Conservation (phyloP, 2,888 invertebrate species). For the Selenia dentaria region DNA sequence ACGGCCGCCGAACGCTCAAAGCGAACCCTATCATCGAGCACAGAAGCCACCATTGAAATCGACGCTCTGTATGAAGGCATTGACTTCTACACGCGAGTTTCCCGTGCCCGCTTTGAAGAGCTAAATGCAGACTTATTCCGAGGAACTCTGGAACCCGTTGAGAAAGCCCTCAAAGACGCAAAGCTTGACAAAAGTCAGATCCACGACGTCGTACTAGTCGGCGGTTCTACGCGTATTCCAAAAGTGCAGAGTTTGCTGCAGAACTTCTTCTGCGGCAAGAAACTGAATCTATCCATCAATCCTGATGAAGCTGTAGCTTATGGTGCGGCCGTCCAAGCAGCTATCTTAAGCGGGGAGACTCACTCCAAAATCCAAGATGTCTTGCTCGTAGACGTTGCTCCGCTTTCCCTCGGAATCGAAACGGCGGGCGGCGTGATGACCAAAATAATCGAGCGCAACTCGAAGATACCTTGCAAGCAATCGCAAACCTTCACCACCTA, state of each 20-base stretch:
- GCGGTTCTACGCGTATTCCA: slow-evolving; percentile 1
- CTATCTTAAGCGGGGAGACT: not conserved
- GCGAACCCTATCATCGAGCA: slow-evolving; percentile 2
- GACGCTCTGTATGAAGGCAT: not conserved
- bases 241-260: slow-evolving; percentile 2
- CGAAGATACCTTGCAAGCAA: slow-evolving; percentile 2
- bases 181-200: slow-evolving; percentile 3
- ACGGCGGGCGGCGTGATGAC: slow-evolving; percentile 2
- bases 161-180: slow-evolving; percentile 3
- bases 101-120: slow-evolving; percentile 1
- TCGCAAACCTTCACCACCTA: slow-evolving; percentile 1
- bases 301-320: slow-evolving; percentile 2
- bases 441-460: slow-evolving; percentile 6
- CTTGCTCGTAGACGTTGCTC: slow-evolving; percentile 1
- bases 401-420: slow-evolving; percentile 1
- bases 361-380: slow-evolving; percentile 5
- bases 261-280: slow-evolving; percentile 2
- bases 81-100: slow-evolving; percentile 1
- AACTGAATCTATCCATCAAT: slow-evolving; percentile 2
- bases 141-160: slow-evolving; percentile 1
- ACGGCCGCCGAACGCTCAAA: not conserved
- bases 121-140: not conserved
- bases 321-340: slow-evolving; percentile 1
- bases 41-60: slow-evolving; percentile 2
- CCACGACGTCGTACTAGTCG: slow-evolving; percentile 2